Evolutionary conservation across 2,113 vertebrate species (phyloP).

Genomic region (Craseonycteris thonglongyai): DNA sequence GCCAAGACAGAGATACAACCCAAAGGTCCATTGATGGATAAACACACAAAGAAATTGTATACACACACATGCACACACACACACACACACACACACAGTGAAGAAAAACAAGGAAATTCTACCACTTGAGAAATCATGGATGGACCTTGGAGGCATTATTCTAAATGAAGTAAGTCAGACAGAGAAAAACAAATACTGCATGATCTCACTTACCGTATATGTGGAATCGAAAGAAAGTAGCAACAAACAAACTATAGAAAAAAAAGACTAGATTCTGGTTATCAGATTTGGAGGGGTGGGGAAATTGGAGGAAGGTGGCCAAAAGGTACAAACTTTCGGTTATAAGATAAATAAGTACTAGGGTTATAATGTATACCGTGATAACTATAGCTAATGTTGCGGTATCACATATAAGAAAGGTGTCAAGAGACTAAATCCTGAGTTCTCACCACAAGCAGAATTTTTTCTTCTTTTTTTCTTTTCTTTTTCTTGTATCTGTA

Average conservation of each 20-base stretch:
- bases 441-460: not conserved
- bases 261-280: not conserved
- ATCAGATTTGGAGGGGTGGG: not conserved
- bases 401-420: not conserved
- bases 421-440: not conserved
- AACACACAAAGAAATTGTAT: not conserved
- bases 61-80: too few species aligned
- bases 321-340: not conserved
- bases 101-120: not conserved
- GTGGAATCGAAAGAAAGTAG: not conserved
- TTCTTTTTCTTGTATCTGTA: not conserved
- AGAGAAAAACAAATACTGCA: not conserved
- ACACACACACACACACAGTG: not conserved
- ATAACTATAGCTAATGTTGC: too few species aligned
- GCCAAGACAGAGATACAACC: not conserved
- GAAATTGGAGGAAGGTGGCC: not conserved
- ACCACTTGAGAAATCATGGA: not conserved
- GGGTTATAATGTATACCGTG: not conserved
- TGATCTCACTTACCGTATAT: not conserved
- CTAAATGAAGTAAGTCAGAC: not conserved
- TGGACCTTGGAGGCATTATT: not conserved
- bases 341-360: not conserved
- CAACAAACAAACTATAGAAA: not conserved
- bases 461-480: not conserved
- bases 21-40: not conserved